Evolutionary conservation across 2,113 vertebrate genomes (phyloP).

Genomic region (Clarias magur): DNA sequence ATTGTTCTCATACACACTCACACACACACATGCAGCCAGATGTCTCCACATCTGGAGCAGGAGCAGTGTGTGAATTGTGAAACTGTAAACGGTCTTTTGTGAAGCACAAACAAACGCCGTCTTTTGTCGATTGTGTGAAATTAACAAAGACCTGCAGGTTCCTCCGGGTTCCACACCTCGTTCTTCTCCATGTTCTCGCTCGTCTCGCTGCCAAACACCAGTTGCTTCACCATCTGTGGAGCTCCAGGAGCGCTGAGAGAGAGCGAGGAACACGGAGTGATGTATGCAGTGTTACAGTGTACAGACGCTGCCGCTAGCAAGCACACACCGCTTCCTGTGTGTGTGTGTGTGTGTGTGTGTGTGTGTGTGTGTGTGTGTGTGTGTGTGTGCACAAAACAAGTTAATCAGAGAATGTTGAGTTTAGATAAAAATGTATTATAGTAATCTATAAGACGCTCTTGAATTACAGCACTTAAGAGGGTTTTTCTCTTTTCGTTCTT

Average conservation of each 20-base stretch:
- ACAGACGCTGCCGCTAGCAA: neutral
- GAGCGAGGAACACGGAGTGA: neutral
- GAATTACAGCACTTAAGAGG: neutral
- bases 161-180: slow-evolving; percentile 66
- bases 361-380: neutral
- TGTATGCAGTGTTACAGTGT: neutral
- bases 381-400: neutral
- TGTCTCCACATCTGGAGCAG: slow-evolving; percentile 69
- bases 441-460: neutral
- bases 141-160: slow-evolving; percentile 70
- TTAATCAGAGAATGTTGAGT: neutral
- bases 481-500: neutral
- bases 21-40: slow-evolving; percentile 49
- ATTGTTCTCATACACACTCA: slow-evolving; percentile 36
- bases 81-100: slow-evolving; percentile 70
- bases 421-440: neutral
- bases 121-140: slow-evolving; percentile 73
- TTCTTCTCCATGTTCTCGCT: slow-evolving; percentile 62
- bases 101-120: slow-evolving; percentile 61
- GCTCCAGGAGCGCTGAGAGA: neutral
- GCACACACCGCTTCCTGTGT: slow-evolving; percentile 4
- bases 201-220: slow-evolving; percentile 66
- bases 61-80: slow-evolving; percentile 70
- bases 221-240: slow-evolving; percentile 72
- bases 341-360: neutral